Base-by-base conservation (phyloP, 2,888 invertebrate genomes). In the Aethes cnicana region DNA sequence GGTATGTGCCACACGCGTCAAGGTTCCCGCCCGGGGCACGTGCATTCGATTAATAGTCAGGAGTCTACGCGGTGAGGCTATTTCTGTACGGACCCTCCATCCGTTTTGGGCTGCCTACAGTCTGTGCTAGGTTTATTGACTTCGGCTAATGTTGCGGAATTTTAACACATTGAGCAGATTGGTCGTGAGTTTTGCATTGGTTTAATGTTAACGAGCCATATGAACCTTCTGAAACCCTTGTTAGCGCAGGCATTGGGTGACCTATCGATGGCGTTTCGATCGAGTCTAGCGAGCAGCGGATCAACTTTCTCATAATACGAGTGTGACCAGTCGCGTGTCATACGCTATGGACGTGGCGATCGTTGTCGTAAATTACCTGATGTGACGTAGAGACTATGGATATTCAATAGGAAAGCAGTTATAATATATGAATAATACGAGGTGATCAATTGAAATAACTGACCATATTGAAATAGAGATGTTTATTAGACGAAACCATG, bases 271-370 rank as follows among this genome's bases (percentile, higher is more conserved):
- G 64, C 68, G 69, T 72, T 59, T 77, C 79, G 76, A 78, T 76
- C 68, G 69, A 60, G 64, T 50, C 72, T 75, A 72, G 79, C 84
- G 87, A 86, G 83, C 76, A 77, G 74, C 76, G 62, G 63, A 63
- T 71, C 84, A 81, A 86, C 87, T 87, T 87, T 87, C 87, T 73
- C 83, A 74, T 55, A 71, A 76, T 72, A 66, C 71, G 61, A 57
- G 62, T 55, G 55, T 64, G 64, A 71, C 72, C 68, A 68, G 72
- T 68, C n/a, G n/a, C n/a, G 72, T 61, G 54, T 53, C 65, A 32
- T 64, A 70, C 70, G 63, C 61, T 61, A 44, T 43, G 47, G 49
- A 26, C 41, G 30, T 16, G 17, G 23, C 14, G 39, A 32, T 11
- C 7, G 26, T 16, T 16, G 37, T 44, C 16, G 39, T 37, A 52